These are phyloP conservation scores for Megalopta genalis DNA, from an alignment of 1,140 invertebrate genomes.

Conservation along the genomic window DNA sequence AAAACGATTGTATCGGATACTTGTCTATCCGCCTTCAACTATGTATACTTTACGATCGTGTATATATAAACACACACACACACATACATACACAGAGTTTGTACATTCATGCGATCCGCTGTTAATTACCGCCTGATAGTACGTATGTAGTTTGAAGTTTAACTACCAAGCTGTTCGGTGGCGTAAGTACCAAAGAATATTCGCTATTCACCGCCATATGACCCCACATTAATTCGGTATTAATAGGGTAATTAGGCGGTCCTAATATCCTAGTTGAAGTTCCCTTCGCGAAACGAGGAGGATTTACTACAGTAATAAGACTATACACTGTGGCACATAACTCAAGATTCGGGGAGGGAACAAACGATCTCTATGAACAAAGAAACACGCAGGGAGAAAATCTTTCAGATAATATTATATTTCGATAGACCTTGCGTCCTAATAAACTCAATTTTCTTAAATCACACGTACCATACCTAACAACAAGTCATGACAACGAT, in stretches of 20 bases:
- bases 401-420: no score
- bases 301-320: conserved; percentile 28
- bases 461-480: no score
- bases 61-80: no score
- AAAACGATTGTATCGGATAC: background rate
- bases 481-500: no score
- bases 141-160: background rate
- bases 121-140: conserved; percentile 3
- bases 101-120: background rate
- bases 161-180: conserved; percentile 1
- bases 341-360: background rate
- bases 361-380: background rate
- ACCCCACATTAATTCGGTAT: conserved; percentile 47
- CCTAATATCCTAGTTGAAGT: conserved; percentile 52
- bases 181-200: conserved; percentile 25
- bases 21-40: no score
- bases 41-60: background rate
- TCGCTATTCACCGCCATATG: conserved; percentile 33
- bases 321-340: background rate
- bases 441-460: background rate
- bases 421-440: background rate
- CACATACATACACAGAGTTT: background rate
- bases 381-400: background rate
- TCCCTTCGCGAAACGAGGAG: conserved; percentile 16
- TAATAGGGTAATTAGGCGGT: conserved; percentile 56